Base-by-base conservation (phyloP, 2,113 vertebrate genomes). In the Ifrita kowaldi region DNA sequence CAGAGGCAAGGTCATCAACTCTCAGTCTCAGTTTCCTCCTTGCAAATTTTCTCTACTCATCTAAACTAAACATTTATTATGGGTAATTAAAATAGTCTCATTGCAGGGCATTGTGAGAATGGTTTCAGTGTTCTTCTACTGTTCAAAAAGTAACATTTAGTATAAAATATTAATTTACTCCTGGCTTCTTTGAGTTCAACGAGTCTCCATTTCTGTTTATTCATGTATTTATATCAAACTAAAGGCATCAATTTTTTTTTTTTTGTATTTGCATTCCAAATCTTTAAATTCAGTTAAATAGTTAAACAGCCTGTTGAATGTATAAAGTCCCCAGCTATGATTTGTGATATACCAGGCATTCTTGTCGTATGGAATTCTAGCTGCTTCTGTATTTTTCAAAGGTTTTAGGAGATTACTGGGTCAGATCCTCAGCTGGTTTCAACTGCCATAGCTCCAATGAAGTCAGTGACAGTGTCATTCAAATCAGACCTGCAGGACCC, bases 401-500 rank as follows among this genome's bases (percentile, higher is more conserved):
- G 55, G 11, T 84, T 71, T 92, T 77, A 55, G 44, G 16, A 86
- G 42, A 88, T 94, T 92, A 71, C 52, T 94, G 83, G 24, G n/a
- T 86, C 41, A 27, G 52, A 84, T 92, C 41, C 88, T 94, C 64
- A 86, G n/a, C 71, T 93, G 39, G 33, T 88, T 95, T 86, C 49
- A 46, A 24, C 67, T 95, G 90, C 64, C 75, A 88, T 19, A 74
- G 52, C 47, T 90, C 64, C 88, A 70, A 16, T 19, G 6, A 94
- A 93, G 71, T 92, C 88, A 84, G 68, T 64, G 75, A 60, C 83
- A 89, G 52, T 37, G 63, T 78, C 71, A 92, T 91, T 94, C 90
- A 75, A 92, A 93, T 81, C 78, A 90, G 79, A 94, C 83, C 92
- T 96, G 76, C 73, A 93, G 56, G 79, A 79, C 83, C 53, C 0